phyloP scores from a whole-genome alignment of 2,888 invertebrate species.

The Nematopogon swammerdamellus region DNA sequence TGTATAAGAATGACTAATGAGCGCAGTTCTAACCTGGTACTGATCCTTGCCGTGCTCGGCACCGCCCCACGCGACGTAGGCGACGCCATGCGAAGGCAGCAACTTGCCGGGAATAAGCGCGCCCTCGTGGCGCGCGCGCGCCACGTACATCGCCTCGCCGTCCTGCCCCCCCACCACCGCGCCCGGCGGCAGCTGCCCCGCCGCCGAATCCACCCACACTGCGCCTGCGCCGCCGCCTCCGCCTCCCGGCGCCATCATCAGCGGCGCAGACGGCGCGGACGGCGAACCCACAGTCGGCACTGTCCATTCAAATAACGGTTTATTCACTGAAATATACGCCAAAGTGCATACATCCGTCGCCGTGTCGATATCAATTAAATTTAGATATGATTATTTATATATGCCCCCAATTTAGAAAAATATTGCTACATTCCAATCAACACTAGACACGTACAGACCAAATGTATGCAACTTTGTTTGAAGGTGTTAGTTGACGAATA shows the following conservation, averaged over 20 bases:
- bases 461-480: too few species aligned
- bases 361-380: too few species aligned
- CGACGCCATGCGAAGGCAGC: conserved; percentile 70
- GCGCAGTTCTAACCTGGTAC: conserved; percentile 73
- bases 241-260: background rate
- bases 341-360: background rate
- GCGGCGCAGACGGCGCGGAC: conserved; percentile 2
- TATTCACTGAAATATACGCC: background rate
- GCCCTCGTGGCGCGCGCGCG: conserved; percentile 74
- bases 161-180: conserved; percentile 66
- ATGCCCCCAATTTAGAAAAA: too few species aligned
- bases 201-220: conserved; percentile 58
- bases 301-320: background rate
- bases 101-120: conserved; percentile 80
- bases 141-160: conserved; percentile 64
- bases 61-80: conserved; percentile 82
- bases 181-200: conserved; percentile 66
- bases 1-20: conserved; percentile 4
- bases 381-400: too few species aligned
- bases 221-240: conserved; percentile 25
- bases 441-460: too few species aligned
- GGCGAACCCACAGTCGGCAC: conserved; percentile 11
- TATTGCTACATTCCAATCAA: too few species aligned
- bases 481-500: too few species aligned
- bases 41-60: conserved; percentile 70